phyloP scores from a whole-genome alignment of 1,140 invertebrate species.

The Drosophila tropicalis region DNA sequence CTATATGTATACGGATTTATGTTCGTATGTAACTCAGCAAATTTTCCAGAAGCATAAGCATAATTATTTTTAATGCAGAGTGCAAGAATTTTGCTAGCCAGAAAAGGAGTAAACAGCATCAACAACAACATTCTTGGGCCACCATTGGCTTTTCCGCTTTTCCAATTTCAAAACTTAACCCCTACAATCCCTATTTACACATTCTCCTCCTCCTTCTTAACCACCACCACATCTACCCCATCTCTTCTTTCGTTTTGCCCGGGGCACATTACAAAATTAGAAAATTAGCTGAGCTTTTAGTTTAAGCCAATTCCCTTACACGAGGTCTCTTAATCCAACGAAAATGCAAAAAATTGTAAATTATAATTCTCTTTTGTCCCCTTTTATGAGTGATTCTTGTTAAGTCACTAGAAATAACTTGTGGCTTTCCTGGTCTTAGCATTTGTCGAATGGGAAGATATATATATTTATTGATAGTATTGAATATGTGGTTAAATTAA shows the following conservation, averaged over 20 bases:
- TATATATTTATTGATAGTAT: not conserved
- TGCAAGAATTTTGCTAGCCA: constrained; percentile 41
- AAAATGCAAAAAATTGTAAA: not conserved
- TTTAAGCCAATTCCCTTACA: not conserved
- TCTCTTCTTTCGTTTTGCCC: constrained; percentile 9
- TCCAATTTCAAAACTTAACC: constrained; percentile 7
- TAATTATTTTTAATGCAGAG: constrained; percentile 76
- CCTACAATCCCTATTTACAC: not conserved
- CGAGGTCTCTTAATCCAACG: not conserved
- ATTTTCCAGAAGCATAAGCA: constrained; percentile 71
- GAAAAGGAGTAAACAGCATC: constrained; percentile 18
- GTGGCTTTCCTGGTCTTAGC: not conserved
- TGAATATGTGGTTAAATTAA: not conserved
- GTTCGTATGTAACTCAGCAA: constrained; percentile 49
- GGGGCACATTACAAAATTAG: constrained; percentile 50
- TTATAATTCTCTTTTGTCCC: not conserved
- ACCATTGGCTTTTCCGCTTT: constrained; percentile 31
- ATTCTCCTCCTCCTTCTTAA: not conserved
- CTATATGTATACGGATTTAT: not conserved
- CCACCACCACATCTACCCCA: no score
- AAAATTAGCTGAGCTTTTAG: constrained; percentile 52
- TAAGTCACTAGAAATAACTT: no score
- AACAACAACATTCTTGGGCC: constrained; percentile 34
- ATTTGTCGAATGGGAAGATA: not conserved
- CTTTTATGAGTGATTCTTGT: not conserved